Evolutionary conservation across 2,797 vertebrate species (phyloP).

Genomic region (Galaxias olidus): DNA sequence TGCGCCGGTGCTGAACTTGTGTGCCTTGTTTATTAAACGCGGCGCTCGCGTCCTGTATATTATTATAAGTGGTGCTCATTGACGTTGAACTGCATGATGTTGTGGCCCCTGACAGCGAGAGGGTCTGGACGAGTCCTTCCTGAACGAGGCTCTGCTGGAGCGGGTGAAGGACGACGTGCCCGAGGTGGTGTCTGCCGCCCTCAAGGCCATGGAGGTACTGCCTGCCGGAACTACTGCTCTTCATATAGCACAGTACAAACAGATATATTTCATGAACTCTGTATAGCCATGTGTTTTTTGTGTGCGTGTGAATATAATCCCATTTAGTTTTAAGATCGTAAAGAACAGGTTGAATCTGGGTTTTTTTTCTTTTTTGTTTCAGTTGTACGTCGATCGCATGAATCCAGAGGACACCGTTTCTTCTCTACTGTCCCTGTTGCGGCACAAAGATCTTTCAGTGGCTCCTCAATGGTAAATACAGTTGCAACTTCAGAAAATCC

Average conservation of each 20-base stretch:
- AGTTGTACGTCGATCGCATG: conserved; percentile 74
- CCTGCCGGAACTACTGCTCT: too few species aligned
- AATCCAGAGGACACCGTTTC: conserved; percentile 73
- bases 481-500: neutral
- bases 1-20: too few species aligned
- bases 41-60: too few species aligned
- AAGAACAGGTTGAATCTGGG: neutral
- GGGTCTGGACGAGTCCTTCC: conserved; percentile 82
- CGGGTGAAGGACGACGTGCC: conserved; percentile 84
- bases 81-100: neutral
- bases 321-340: neutral
- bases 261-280: too few species aligned
- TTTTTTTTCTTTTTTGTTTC: conserved; percentile 22
- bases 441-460: conserved; percentile 69
- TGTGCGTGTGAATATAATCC: neutral
- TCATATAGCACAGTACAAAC: too few species aligned
- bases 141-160: conserved; percentile 81
- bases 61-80: neutral
- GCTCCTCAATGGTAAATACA: conserved; percentile 78
- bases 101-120: conserved; percentile 60
- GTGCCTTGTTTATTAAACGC: too few species aligned
- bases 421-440: conserved; percentile 80
- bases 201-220: conserved; percentile 81
- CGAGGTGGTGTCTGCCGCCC: conserved; percentile 80
- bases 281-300: too few species aligned